Percentiles rank a stretch among this genome's conserved stretches.
These are phyloP conservation scores for Siniperca chuatsi DNA, from an alignment of 2,113 vertebrate genomes.

Conservation along the genomic window DNA sequence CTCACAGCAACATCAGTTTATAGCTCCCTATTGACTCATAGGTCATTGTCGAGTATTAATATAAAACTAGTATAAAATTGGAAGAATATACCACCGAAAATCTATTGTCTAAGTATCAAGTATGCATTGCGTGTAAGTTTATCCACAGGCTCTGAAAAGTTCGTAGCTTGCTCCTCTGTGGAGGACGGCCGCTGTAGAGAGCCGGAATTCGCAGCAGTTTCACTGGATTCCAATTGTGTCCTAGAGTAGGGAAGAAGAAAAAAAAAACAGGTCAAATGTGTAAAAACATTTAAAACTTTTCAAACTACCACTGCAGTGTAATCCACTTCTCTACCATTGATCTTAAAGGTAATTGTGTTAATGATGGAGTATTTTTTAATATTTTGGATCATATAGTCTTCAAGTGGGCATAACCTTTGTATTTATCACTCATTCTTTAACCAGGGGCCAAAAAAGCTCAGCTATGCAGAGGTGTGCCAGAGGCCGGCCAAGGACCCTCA, in stretches of 20 bases:
- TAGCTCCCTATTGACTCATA: neutral
- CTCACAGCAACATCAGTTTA: neutral
- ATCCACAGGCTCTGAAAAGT: no score
- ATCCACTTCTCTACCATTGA: neutral
- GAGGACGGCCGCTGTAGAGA: neutral
- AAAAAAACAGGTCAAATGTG: neutral
- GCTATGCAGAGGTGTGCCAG: conserved; percentile 98
- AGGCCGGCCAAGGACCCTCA: conserved; percentile 90
- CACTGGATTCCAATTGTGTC: neutral
- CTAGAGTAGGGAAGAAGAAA: neutral
- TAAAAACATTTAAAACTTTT: neutral
- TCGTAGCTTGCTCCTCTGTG: neutral
- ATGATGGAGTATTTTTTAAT: neutral
- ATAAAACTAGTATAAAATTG: neutral
- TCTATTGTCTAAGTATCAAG: neutral
- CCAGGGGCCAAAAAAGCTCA: conserved; percentile 93
- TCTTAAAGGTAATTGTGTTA: neutral
- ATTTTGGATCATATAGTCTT: conserved; percentile 6
- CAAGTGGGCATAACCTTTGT: neutral
- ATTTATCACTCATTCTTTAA: neutral
- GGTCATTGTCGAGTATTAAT: neutral
- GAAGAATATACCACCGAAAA: neutral
- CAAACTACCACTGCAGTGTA: neutral
- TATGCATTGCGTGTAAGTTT: no score
- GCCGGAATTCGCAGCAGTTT: neutral